Evolutionary conservation across 2,113 vertebrate genomes (phyloP).

Genomic region (Meriones unguiculatus): DNA sequence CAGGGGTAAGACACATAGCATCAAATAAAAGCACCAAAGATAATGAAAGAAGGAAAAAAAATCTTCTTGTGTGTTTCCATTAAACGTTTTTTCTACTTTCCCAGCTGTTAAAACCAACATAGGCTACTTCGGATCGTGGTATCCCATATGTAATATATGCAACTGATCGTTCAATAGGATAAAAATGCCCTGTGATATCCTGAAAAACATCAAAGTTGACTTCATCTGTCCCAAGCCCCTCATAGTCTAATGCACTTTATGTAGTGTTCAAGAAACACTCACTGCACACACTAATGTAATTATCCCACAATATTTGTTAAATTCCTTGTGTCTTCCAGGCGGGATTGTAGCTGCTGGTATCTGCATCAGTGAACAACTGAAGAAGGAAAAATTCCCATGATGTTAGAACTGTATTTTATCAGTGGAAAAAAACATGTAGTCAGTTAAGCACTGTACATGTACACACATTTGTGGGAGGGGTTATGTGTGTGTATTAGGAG

Average conservation of each 20-base stretch:
- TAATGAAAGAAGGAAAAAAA: constrained; percentile 49
- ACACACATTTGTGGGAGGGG: too few species aligned
- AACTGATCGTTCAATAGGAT: not conserved
- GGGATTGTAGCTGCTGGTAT: not conserved
- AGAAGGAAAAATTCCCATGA: not conserved
- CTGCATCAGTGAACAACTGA: not conserved
- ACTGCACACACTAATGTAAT: constrained; percentile 34
- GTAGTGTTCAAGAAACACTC: not conserved
- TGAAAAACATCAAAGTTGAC: not conserved
- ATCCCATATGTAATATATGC: not conserved
- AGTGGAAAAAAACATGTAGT: not conserved
- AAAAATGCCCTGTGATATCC: not conserved
- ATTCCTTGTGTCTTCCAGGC: not conserved
- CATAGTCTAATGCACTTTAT: not conserved
- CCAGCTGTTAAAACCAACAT: constrained; percentile 61
- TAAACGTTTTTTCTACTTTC: constrained; percentile 24
- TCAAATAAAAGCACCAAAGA: constrained; percentile 78
- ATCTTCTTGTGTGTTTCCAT: constrained; percentile 16
- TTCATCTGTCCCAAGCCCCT: not conserved
- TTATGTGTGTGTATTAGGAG: not conserved
- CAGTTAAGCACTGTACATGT: not conserved
- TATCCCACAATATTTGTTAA: not conserved
- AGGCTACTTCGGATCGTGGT: not conserved
- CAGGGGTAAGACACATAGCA: constrained; percentile 64
- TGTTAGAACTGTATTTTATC: not conserved